Base-by-base conservation (phyloP, 2,888 invertebrate genomes). In the Galeruca laticollis region DNA sequence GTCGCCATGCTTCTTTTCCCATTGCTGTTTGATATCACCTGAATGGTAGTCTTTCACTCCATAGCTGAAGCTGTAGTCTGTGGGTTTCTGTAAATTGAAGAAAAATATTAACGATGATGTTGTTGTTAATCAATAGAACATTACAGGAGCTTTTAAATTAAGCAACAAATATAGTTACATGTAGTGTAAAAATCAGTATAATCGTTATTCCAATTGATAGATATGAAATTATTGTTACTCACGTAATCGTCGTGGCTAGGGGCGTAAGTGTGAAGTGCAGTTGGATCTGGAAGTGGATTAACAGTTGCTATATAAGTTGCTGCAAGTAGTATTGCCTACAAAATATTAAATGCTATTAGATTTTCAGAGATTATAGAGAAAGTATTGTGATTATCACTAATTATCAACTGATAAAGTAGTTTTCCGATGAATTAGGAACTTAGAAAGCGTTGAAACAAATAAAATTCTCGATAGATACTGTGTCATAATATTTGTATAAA, bases 1-100 rank as follows among this genome's bases (percentile, higher is more conserved):
- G 81, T 89, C 88, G 77, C 90, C 90, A 79, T 89, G 87, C 80
- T 89, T 89, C 61, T 88, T 86, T 81, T 90, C 90, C 89, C 90
- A 90, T 70, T 89, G 90, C 62, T 88, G 86, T 78, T 90, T 90
- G 2, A 90, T 84, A 69, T 90, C 90, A 15, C 90, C 90, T 21
- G 90, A 89, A 66, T 86, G 86, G 15, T 85, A 84, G 80, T 90
- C 90, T 75, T 89, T 86, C 15, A 90, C 90, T 63, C 89, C 90
- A 79, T 90, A 90, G 74, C 89, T 89, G 82, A 88, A 90, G 69
- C 89, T 88, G 83, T 90, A 90, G 74, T 87, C 87, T 69, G 88
- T 86, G 78, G 87, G 87, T 82, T 84, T 87, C 89, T 89, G 85
- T 21, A 86, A 87, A 76, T 8, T 13, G 10, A 51, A 43, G 15